Percentiles rank a stretch among this genome's conserved stretches.
Conservation (phyloP, 2,797 vertebrate genomes). For the Ctenochaetus hawaiiensis region DNA sequence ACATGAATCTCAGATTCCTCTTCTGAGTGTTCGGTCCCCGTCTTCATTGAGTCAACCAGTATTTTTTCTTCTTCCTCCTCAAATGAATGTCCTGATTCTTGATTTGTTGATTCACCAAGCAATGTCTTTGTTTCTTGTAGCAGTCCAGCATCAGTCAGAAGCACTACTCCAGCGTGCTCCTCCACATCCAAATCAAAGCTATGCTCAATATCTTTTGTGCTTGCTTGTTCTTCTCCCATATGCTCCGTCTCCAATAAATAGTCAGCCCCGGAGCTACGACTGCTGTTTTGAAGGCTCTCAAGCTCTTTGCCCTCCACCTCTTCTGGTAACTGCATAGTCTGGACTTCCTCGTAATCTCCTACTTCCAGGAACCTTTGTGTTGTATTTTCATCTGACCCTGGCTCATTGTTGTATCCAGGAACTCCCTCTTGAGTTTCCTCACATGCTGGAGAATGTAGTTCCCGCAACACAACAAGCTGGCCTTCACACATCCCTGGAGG, state of each 20-base stretch:
- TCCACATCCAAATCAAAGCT: slow-evolving; percentile 25
- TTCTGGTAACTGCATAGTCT: slow-evolving; percentile 64
- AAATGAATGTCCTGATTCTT: slow-evolving; percentile 14
- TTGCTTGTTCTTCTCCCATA: slow-evolving; percentile 40
- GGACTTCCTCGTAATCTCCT: slow-evolving; percentile 53
- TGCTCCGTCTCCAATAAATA: slow-evolving; percentile 30
- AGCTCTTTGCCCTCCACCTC: slow-evolving; percentile 62
- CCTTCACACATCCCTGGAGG: slow-evolving; percentile 50
- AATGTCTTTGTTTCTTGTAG: slow-evolving; percentile 16
- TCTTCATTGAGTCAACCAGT: slow-evolving; percentile 44
- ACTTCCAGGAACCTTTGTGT: slow-evolving; percentile 68
- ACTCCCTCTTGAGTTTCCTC: slow-evolving; percentile 72
- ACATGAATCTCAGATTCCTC: slow-evolving; percentile 18
- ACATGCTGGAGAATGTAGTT: slow-evolving; percentile 39
- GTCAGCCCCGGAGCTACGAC: not conserved
- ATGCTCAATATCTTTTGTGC: not conserved
- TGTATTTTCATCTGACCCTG: slow-evolving; percentile 59
- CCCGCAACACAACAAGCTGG: slow-evolving; percentile 29
- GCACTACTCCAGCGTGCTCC: not conserved
- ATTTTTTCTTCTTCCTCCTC: slow-evolving; percentile 20
- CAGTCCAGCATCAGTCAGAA: not conserved
- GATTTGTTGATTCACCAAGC: not conserved
- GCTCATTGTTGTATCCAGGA: slow-evolving; percentile 77
- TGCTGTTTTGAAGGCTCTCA: slow-evolving; percentile 58
- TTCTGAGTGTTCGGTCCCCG: not conserved